A percentile compares a stretch with the other conserved stretches of the same genome.
phyloP scores from a whole-genome alignment of 2,888 invertebrate genomes.

The Nudaria mundana region DNA sequence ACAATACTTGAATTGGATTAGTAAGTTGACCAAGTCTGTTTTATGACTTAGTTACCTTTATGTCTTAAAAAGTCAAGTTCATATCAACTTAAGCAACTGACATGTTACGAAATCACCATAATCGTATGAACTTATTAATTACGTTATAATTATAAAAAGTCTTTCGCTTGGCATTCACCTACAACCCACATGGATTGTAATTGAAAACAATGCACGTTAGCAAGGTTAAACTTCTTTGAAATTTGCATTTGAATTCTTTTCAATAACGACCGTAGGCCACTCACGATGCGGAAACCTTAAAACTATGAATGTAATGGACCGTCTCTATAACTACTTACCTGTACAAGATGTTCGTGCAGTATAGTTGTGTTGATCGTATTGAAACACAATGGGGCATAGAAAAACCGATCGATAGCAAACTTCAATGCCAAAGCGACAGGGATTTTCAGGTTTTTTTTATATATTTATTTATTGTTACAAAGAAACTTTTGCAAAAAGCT shows the following conservation, averaged over 20 bases:
- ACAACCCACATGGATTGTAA: constrained; percentile 25
- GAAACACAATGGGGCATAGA: too few relatives aligned
- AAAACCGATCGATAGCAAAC: background rate
- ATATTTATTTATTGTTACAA: too few relatives aligned
- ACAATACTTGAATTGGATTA: too few relatives aligned
- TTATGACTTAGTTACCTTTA: too few relatives aligned
- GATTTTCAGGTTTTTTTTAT: too few relatives aligned
- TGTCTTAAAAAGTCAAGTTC: background rate
- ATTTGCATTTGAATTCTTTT: constrained; percentile 37
- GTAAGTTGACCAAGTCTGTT: too few relatives aligned
- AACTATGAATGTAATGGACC: too few relatives aligned
- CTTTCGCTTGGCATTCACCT: constrained; percentile 39
- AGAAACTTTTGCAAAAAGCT: too few relatives aligned
- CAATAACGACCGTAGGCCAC: constrained; percentile 29
- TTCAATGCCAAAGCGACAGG: too few relatives aligned
- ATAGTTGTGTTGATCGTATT: background rate
- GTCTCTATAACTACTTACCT: too few relatives aligned
- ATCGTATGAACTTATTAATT: constrained; percentile 1
- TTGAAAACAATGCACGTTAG: constrained; percentile 20
- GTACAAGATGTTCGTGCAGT: background rate
- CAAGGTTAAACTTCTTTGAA: constrained; percentile 34
- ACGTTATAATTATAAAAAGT: constrained; percentile 20
- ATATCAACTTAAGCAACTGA: background rate
- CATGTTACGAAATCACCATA: background rate
- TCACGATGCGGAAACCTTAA: constrained; percentile 42